A percentile compares a stretch with the other conserved stretches of the same genome.
phyloP scores from a whole-genome alignment of 2,888 invertebrate genomes.

The Willowsia nigromaculata region DNA sequence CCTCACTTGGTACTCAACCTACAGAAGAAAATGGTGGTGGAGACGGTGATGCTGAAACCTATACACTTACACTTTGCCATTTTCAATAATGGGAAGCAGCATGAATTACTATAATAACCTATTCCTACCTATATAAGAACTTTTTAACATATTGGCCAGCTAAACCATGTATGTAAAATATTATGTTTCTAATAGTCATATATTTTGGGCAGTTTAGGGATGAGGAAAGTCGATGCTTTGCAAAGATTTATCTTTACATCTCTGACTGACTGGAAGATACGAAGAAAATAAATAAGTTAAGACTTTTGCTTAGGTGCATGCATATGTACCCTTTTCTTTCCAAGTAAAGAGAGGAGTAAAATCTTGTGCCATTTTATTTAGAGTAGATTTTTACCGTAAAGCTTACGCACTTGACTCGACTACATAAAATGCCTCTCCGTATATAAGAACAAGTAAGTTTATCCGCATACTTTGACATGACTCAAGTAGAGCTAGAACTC shows the following conservation, averaged over 20 bases:
- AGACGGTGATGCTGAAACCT: neutral
- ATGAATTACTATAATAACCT: constrained; percentile 13
- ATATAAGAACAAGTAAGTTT: too few species aligned
- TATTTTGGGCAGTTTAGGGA: neutral
- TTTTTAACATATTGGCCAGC: neutral
- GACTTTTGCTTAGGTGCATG: too few species aligned
- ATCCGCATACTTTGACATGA: neutral
- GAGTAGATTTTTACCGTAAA: neutral
- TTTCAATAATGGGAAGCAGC: constrained; percentile 12
- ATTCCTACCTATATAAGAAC: neutral
- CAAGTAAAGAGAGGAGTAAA: too few species aligned
- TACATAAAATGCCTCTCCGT: too few species aligned
- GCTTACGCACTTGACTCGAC: neutral
- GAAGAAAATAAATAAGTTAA: neutral
- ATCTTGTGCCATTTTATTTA: too few species aligned
- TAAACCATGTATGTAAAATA: constrained; percentile 33
- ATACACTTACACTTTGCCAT: neutral
- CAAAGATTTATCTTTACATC: constrained; percentile 65
- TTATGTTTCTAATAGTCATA: constrained; percentile 23
- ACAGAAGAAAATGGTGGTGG: neutral
- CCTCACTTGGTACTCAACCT: neutral
- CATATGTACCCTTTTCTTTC: constrained; percentile 9
- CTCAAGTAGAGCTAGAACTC: neutral
- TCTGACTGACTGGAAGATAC: constrained; percentile 46
- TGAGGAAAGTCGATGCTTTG: constrained; percentile 39